phyloP scores from a whole-genome alignment of 2,113 vertebrate species.

The Lates calcarifer region DNA sequence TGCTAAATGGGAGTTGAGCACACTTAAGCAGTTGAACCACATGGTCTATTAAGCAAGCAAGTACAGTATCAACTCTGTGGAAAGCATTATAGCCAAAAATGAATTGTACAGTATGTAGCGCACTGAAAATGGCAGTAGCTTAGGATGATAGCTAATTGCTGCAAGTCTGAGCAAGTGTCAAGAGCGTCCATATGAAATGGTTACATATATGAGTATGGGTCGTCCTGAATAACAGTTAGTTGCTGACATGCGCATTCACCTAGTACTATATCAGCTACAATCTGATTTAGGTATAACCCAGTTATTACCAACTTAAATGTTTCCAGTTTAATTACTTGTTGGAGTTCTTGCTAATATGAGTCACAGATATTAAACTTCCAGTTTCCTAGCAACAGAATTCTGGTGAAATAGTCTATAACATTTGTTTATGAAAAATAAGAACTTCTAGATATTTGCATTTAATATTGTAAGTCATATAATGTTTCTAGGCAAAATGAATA shows the following conservation, averaged over 20 bases:
- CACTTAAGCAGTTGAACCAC: constrained; percentile 11
- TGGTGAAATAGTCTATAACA: neutral
- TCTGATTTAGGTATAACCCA: neutral
- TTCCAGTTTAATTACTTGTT: constrained; percentile 13
- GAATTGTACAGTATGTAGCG: neutral
- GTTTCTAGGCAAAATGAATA: neutral
- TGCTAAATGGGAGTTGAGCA: constrained; percentile 15
- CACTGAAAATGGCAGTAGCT: neutral
- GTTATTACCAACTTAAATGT: neutral
- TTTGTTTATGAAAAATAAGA: neutral
- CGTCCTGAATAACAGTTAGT: neutral
- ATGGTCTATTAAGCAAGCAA: constrained; percentile 11
- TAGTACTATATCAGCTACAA: neutral
- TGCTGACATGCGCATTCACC: neutral
- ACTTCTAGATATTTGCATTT: neutral
- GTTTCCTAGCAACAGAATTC: constrained; percentile 1
- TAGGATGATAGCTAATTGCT: neutral
- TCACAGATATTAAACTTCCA: neutral
- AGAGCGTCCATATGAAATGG: neutral
- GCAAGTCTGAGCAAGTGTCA: neutral
- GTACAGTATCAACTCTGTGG: neutral
- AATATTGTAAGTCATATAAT: neutral
- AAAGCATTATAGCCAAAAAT: neutral
- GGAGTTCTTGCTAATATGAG: neutral
- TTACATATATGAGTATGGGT: too few species aligned